Evolutionary conservation across 2,888 invertebrate species (phyloP), one percentile per base, ranked within the genome.

Genomic region (Gymnocheta viridis): DNA sequence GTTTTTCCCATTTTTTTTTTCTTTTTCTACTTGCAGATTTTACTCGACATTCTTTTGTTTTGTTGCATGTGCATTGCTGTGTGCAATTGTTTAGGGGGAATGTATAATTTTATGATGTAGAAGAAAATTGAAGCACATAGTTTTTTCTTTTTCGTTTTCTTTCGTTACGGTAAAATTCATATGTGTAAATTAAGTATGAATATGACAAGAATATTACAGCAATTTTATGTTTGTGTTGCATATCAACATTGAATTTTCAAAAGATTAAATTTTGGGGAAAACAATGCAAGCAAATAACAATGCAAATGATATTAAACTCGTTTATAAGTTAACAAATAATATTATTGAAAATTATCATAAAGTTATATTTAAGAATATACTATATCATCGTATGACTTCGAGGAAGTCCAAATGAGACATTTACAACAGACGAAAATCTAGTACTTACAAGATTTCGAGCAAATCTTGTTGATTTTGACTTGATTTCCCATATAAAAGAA

Each of bases 1-100:
- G 90, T 88, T 82, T 82, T 79, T 79, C 66, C n/a, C 41, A 17
- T 49, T 32, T 17, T 1, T 22, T 38, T 22, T 47, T 56, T 47
- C n/a, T 49, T 22, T 62, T 69, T 38, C 41, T 64, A 10, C 22
- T 60, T 77, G 74, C 60, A 19, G 29, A 54, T 72, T 35, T 35
- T 19, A n/a, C 32, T 66, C 12, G 54, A 54, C 19, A 60, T 62
- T 76, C 69, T 62, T 64, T 69, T 80, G 66, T 66, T 73, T 73
- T 51, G 10, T 44, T 47, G 47, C 10, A 12, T 14, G 24, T 9
- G 17, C 4, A 3, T 56, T 72, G 22, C 4, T 41, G 38, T 41
- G 38, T 44, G 38, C 35, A 69, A 69, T 70, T 69, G 74, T 76
- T 69, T 66, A 60, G 62, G 54, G 62, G 62, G 60, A 70, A 64